Percentiles rank a stretch among this genome's conserved stretches.
Conservation (phyloP, 2,888 invertebrate genomes). For the Chrysolina oricalcia region DNA sequence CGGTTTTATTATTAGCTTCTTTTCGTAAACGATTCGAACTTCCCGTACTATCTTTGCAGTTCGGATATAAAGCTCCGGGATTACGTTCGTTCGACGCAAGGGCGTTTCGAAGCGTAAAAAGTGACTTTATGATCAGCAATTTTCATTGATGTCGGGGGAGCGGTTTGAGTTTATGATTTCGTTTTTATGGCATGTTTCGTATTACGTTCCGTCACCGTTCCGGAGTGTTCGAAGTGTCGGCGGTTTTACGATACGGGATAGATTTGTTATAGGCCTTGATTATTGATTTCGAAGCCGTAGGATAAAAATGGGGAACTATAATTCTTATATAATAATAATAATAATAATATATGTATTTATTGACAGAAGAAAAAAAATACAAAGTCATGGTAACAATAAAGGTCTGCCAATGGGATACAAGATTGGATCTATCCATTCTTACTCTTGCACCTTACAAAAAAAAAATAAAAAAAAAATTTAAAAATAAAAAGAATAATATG, state of each 20-base stretch:
- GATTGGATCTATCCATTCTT: too few relatives aligned
- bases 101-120: neutral
- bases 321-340: too few relatives aligned
- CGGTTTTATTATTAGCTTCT: too few relatives aligned
- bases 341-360: too few relatives aligned
- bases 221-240: neutral
- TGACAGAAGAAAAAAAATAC: too few relatives aligned
- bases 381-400: too few relatives aligned
- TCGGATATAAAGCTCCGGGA: neutral
- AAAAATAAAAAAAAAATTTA: too few relatives aligned
- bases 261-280: neutral
- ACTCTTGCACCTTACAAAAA: too few relatives aligned
- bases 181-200: neutral
- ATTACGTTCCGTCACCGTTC: neutral
- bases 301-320: too few relatives aligned
- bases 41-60: constrained; percentile 3
- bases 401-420: too few relatives aligned
- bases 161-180: neutral
- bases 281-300: neutral
- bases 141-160: constrained; percentile 11
- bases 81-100: neutral
- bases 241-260: constrained; percentile 1
- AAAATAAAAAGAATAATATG: too few relatives aligned
- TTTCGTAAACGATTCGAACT: neutral
- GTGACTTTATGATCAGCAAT: neutral